Percentiles rank a stretch among this genome's conserved stretches.
Conservation (phyloP, 1,140 invertebrate genomes). For the Portunus trituberculatus region DNA sequence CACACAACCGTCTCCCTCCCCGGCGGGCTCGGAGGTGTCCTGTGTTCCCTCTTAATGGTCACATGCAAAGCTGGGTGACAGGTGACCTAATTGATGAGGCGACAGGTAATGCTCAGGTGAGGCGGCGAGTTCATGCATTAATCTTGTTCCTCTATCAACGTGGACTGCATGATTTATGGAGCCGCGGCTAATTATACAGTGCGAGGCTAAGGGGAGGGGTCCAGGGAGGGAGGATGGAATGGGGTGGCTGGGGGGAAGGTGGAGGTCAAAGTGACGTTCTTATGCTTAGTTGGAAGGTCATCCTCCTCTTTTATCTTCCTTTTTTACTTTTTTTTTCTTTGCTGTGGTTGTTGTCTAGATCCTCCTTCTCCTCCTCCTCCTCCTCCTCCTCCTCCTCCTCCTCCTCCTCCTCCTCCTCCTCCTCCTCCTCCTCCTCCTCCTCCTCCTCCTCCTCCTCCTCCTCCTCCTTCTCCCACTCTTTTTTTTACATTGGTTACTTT, state of each 20-base stretch:
- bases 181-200: slow-evolving; percentile 37
- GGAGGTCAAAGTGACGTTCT: too few species aligned
- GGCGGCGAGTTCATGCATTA: not conserved
- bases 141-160: slow-evolving; percentile 58
- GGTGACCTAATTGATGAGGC: slow-evolving; percentile 9
- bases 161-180: slow-evolving; percentile 45
- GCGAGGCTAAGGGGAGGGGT: slow-evolving; percentile 1
- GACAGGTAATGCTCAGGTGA: slow-evolving; percentile 24
- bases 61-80: slow-evolving; percentile 7
- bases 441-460: not conserved
- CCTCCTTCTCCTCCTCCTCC: too few species aligned
- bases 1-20: not conserved
- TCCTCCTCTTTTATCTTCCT: too few species aligned
- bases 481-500: too few species aligned
- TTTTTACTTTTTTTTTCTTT: too few species aligned
- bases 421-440: too few species aligned
- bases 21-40: not conserved
- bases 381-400: too few species aligned
- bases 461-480: too few species aligned
- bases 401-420: not conserved
- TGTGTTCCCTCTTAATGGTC: slow-evolving; percentile 11
- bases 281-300: too few species aligned
- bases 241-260: not conserved
- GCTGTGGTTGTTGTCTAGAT: too few species aligned
- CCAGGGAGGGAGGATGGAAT: not conserved